Evolutionary conservation across 2,888 invertebrate genomes (phyloP), one percentile per base, ranked within the genome.

Genomic region (Palloptera scutellata): DNA sequence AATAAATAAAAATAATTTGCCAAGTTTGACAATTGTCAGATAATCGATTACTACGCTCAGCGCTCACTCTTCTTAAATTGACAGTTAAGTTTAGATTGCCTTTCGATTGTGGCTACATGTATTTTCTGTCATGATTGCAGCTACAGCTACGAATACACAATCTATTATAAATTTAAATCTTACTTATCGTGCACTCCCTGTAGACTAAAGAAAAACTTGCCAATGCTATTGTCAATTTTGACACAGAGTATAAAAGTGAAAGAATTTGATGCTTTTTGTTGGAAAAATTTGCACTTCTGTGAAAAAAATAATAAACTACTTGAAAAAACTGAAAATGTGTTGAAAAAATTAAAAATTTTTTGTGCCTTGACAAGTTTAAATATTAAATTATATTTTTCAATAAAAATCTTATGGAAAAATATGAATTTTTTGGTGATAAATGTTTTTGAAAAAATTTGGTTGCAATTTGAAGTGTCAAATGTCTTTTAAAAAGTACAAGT

Each of bases 261-360:
- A 64, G 58, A 66, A 66, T 59, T 64, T 61, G 64, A 64, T 63
- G 64, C 64, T 70, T 57, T 61, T 63, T 48, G 61, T 66, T 70
- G 70, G 65, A 67, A 68, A 70, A 70, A 68, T 60, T 65, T 64
- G 63, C 45, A 67, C 45, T 55, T 57, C 67, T 66, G 54, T 63
- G 60, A 61, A 66, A 68, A 68, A 70, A 66, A 43, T 58, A 61
- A 66, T 59, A 59, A 51, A 63, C 57, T 43, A 60, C 45, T 20
- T 41, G 59, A 58, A 69, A 62, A 51, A 40, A 43, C 40, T 15
- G 53, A 51, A 68, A 69, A 67, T 60, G 52, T 63, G 55, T 20
- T 55, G 15, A 59, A 64, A 61, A 64, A 42, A 67, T 60, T 53
- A 11, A 30, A 66, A 64, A 67, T 60, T 67, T 19, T 57, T 64